Conservation (phyloP, 2,797 vertebrate species). For the Chelon labrosus region DNA sequence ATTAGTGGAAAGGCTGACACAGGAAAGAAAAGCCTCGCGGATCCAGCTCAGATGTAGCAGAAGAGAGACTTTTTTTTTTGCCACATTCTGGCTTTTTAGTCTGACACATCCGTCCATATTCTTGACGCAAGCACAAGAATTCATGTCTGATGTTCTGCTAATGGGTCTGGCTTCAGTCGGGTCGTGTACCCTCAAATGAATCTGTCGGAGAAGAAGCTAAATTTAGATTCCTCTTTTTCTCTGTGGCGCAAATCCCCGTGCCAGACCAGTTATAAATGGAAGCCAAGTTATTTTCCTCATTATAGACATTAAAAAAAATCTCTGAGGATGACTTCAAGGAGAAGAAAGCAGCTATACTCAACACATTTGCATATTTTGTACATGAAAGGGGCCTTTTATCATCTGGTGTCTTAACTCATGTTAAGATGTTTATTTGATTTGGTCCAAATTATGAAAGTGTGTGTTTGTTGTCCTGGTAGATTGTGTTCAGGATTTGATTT, state of each 20-base stretch:
- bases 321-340: conserved; percentile 22
- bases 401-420: background rate
- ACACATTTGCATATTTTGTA: conserved; percentile 27
- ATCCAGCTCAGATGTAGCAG: conserved; percentile 32
- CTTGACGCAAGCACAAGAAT: background rate
- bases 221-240: conserved; percentile 66
- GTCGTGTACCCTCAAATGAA: conserved; percentile 43
- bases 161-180: conserved; percentile 28
- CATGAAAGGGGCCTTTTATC: conserved; percentile 41
- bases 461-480: background rate
- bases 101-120: conserved; percentile 24
- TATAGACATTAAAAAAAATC: conserved; percentile 27
- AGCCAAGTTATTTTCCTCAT: conserved; percentile 37
- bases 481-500: background rate
- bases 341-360: conserved; percentile 6
- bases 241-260: conserved; percentile 23
- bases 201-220: conserved; percentile 57
- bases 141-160: conserved; percentile 16
- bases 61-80: conserved; percentile 23
- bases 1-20: conserved; percentile 73
- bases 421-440: conserved; percentile 15
- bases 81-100: conserved; percentile 27
- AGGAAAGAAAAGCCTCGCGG: conserved; percentile 48
- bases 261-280: conserved; percentile 62
- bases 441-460: background rate